phyloP scores from a whole-genome alignment of 2,888 invertebrate genomes.

The Autographa pulchrina region DNA sequence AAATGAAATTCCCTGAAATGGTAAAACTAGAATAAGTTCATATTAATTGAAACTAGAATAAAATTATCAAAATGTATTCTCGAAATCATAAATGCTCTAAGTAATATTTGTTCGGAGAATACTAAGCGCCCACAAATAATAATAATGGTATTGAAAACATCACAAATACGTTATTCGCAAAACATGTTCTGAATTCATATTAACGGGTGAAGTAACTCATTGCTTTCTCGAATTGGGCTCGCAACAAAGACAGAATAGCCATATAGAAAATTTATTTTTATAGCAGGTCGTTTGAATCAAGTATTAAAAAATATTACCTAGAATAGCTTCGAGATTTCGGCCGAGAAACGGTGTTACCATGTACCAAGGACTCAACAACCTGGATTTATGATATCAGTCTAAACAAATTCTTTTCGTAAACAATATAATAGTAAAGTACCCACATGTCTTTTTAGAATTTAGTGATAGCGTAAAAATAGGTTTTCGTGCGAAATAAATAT shows the following conservation, averaged over 20 bases:
- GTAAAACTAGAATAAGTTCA: background rate
- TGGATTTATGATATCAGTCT: background rate
- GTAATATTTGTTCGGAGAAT: background rate
- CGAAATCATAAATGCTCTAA: background rate
- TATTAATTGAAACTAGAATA: background rate
- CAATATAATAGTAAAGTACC: too few species aligned
- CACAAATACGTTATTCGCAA: background rate
- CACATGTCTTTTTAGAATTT: too few species aligned
- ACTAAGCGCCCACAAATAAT: background rate
- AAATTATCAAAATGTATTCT: background rate
- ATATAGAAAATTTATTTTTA: conserved; percentile 22
- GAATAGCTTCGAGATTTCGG: conserved; percentile 7
- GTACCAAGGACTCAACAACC: conserved; percentile 16
- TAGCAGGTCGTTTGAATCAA: conserved; percentile 35
- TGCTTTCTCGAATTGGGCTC: background rate
- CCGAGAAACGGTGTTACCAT: background rate
- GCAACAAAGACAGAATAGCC: background rate
- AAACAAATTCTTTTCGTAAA: too few species aligned
- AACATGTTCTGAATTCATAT: conserved; percentile 4
- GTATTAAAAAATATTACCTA: conserved; percentile 39
- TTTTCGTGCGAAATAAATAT: too few species aligned
- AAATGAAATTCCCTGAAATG: background rate
- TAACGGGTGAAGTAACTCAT: background rate
- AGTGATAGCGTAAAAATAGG: too few species aligned
- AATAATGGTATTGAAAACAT: background rate